Conservation (phyloP, 2,888 invertebrate genomes). For the Harpalus rubripes region DNA sequence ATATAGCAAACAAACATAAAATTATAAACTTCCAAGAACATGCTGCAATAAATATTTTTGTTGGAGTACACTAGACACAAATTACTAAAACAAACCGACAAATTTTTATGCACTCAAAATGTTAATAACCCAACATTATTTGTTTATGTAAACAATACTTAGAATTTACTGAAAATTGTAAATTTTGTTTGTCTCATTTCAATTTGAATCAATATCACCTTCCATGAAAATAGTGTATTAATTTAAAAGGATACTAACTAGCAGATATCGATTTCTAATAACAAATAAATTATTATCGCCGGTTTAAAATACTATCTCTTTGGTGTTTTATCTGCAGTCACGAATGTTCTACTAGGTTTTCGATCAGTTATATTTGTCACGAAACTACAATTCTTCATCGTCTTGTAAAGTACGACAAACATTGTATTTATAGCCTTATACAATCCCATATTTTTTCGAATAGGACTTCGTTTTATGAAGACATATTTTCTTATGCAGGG, state of each 20-base stretch:
- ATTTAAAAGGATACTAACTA: slow-evolving; percentile 8
- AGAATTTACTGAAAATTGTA: background rate
- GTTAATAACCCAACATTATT: background rate
- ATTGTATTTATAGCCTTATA: background rate
- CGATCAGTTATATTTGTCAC: slow-evolving; percentile 19
- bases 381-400: slow-evolving; percentile 30
- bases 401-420: background rate
- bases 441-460: background rate
- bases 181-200: slow-evolving; percentile 1
- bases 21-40: background rate
- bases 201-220: background rate
- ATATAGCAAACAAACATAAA: no score
- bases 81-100: background rate
- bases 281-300: slow-evolving; percentile 18
- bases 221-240: background rate
- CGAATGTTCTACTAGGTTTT: background rate
- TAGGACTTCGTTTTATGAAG: background rate
- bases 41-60: background rate
- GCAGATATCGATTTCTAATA: slow-evolving; percentile 12
- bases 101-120: background rate
- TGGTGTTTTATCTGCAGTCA: slow-evolving; percentile 3
- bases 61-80: background rate
- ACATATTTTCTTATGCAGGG: no score
- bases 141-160: background rate
- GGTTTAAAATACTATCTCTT: slow-evolving; percentile 24